Conservation (phyloP, 2,797 vertebrate species). For the Pangasius macronema region DNA sequence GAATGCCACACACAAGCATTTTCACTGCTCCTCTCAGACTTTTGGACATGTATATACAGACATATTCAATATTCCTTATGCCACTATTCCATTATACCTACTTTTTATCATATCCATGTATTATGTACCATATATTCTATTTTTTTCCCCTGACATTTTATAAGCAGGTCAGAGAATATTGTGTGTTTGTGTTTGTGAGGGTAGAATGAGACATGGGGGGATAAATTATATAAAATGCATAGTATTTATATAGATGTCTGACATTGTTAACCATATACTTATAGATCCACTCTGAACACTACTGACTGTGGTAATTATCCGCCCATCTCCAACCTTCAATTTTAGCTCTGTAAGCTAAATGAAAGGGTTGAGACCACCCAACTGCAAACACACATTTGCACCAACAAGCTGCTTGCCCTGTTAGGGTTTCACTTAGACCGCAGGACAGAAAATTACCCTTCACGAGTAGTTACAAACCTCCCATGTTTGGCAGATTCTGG, state of each 20-base stretch:
- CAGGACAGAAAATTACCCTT: not conserved
- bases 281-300: not conserved
- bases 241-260: slow-evolving; percentile 1
- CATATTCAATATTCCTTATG: not conserved
- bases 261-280: not conserved
- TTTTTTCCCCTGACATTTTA: not conserved
- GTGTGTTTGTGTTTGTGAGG: not conserved
- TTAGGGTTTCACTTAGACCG: not conserved
- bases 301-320: not conserved
- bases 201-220: not conserved
- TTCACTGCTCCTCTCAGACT: not conserved
- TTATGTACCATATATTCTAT: not conserved
- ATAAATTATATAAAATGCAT: not conserved
- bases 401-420: not conserved
- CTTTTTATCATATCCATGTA: not conserved
- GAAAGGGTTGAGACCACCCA: not conserved
- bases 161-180: not conserved
- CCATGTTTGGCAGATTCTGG: not conserved
- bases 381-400: not conserved
- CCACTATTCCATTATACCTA: not conserved
- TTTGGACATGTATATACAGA: not conserved
- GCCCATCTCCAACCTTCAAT: not conserved
- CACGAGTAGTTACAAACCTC: not conserved
- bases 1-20: not conserved
- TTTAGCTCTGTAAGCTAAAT: not conserved